Evolutionary conservation across 2,797 vertebrate genomes (phyloP), one percentile per base, ranked within the genome.

Genomic region (Aldrovandia affinis): DNA sequence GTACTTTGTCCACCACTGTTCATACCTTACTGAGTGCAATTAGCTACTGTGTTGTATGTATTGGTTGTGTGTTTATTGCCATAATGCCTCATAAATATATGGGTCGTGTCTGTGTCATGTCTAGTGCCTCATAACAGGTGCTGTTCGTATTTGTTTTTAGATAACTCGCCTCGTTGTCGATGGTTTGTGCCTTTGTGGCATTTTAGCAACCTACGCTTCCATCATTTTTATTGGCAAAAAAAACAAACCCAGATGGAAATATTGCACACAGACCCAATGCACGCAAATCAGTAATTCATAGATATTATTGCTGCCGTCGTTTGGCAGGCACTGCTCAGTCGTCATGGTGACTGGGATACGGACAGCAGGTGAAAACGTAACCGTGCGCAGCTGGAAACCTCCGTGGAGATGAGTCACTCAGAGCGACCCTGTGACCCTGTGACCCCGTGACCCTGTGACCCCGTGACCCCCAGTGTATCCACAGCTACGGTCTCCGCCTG

Each of bases 231-330:
- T 18, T 36, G 55, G 20, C 1, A 8, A 68, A 68, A 63, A 14
- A 68, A 70, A 70, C 33, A n/a, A n/a, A n/a, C n/a, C 12, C 70
- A 42, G 70, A 75, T 42, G 70, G 70, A 75, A 42, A 75, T 22
- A 22, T n/a, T 25, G 28, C 6, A 47, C 47, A 28, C 42, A 52
- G 77, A 28, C 42, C 25, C 28, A n/a, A 50, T 25, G 25, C 77
- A 78, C 77, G 39, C 44, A 52, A 78, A 78, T 12, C 77, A 78
- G 77, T 78, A 28, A 52, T 42, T 78, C 39, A 75, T 42, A 22
- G 70, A 75, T 75, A 75, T 75, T 75, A 75, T 20, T 22, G 2
- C 39, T 44, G 22, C 20, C 22, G 20, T 42, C 39, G 8, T 75
- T 75, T 75, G 70, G 70, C 70, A 75, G 70, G 36, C 22, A n/a